Conservation (phyloP, 2,113 vertebrate species). For the Elephantulus edwardii region DNA sequence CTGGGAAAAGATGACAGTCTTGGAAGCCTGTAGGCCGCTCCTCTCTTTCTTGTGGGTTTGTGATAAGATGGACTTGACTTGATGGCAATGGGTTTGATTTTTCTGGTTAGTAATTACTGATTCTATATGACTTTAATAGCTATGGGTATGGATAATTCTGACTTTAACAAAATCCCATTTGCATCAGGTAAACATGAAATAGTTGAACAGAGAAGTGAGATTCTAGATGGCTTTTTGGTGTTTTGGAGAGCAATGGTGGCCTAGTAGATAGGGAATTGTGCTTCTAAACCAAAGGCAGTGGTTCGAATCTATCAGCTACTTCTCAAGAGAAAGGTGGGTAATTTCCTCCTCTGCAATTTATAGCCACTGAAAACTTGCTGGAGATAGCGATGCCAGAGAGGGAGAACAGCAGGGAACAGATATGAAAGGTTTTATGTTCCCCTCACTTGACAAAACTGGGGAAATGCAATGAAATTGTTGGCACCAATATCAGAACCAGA, state of each 20-base stretch:
- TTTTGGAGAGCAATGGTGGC: not conserved
- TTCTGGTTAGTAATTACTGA: not conserved
- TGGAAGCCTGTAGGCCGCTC: not conserved
- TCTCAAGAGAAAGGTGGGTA: too few relatives aligned
- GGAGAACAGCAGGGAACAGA: not conserved
- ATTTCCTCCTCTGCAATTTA: too few relatives aligned
- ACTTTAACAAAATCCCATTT: constrained; percentile 3
- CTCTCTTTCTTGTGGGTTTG: not conserved
- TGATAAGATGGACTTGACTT: not conserved
- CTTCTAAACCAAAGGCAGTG: too few relatives aligned
- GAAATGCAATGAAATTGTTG: not conserved
- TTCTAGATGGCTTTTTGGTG: not conserved
- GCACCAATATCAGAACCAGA: not conserved
- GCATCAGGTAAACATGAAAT: not conserved
- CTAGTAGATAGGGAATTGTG: too few relatives aligned
- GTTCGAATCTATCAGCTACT: too few relatives aligned
- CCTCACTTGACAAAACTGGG: not conserved
- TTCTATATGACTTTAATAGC: not conserved
- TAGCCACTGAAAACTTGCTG: too few relatives aligned
- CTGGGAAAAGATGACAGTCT: too few relatives aligned
- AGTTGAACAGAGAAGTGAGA: not conserved
- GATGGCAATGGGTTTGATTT: not conserved
- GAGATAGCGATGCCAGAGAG: too few relatives aligned
- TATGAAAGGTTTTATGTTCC: not conserved
- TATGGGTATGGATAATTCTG: not conserved